Base-by-base conservation (phyloP, 2,888 invertebrate genomes). In the Coenonympha arcania region DNA sequence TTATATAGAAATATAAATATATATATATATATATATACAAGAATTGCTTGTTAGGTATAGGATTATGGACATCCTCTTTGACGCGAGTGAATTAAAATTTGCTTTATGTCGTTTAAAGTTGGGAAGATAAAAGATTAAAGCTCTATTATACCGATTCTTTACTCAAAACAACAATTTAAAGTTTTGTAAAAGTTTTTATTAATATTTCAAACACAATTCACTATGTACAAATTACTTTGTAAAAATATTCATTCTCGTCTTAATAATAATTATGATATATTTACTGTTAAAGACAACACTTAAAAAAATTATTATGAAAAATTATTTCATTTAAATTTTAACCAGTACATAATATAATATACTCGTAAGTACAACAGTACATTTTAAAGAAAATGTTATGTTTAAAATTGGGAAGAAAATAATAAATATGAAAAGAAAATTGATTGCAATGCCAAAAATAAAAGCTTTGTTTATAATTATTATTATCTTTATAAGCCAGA, bases 161-260 rank as follows among this genome's bases (percentile, higher is more conserved):
- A 39, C 33, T 40, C 48, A 37, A 54, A 39, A 54, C 47, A 36
- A 42, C 48, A 50, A 30, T 44, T 9, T 26, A 43, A 40, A 42
- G 6, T 69, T 67, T 73, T 84, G 79, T 84, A 83, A 84, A 84
- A 85, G 79, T 75, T 80, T 84, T 85, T 83, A 83, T 81, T 82
- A 77, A 79, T 85, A 81, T 79, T 78, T 83, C 79, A 81, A 84
- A 84, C 85, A 82, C 80, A 80, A 77, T 83, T 82, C 77, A 70
- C 80, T 85, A 86, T 86, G 76, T 86, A 86, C 86, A 85, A 78
- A 83, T 86, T 85, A 84, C 74, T 80, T 82, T 85, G 86, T 85
- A 86, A 85, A 85, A 86, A 86, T 85, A 86, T 85, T 81, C 76
- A 83, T 80, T 83, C 78, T 84, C 76, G 77, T 82, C 83, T 84